Evolutionary conservation across 2,888 invertebrate genomes (phyloP).

Genomic region (Ormia ochracea): DNA sequence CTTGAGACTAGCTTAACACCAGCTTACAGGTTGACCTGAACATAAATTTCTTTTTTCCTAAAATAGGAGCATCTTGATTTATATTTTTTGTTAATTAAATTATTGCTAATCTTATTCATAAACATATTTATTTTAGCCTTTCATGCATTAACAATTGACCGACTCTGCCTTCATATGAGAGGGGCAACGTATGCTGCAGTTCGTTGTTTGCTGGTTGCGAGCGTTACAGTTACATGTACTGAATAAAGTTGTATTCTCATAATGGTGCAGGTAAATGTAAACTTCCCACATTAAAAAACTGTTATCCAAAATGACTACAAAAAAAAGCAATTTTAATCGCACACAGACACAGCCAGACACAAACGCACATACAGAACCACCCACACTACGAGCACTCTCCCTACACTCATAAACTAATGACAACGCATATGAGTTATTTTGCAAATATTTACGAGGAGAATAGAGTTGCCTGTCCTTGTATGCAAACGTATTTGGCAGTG

Average conservation of each 20-base stretch:
- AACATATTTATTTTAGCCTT: too few relatives aligned
- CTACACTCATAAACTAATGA: not conserved
- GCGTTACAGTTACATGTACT: conserved; percentile 1
- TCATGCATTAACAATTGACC: too few relatives aligned
- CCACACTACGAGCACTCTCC: not conserved
- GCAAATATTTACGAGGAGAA: not conserved
- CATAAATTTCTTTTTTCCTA: too few relatives aligned
- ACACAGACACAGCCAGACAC: too few relatives aligned
- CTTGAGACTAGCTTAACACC: too few relatives aligned
- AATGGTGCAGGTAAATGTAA: conserved; percentile 41
- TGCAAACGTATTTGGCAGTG: not conserved
- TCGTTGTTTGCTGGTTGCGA: not conserved
- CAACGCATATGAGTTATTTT: not conserved
- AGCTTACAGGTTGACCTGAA: too few relatives aligned
- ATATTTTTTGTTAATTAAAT: too few relatives aligned
- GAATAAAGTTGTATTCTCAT: conserved; percentile 14
- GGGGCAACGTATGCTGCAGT: too few relatives aligned
- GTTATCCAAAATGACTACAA: conserved; percentile 4
- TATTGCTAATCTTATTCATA: too few relatives aligned
- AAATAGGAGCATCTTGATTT: too few relatives aligned
- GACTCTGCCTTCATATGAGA: too few relatives aligned
- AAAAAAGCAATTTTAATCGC: conserved; percentile 22
- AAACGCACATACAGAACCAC: too few relatives aligned
- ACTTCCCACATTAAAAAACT: conserved; percentile 37
- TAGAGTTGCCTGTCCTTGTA: not conserved